Conservation (phyloP, 2,888 invertebrate species). For the Himalopsyche kuldschensis region DNA sequence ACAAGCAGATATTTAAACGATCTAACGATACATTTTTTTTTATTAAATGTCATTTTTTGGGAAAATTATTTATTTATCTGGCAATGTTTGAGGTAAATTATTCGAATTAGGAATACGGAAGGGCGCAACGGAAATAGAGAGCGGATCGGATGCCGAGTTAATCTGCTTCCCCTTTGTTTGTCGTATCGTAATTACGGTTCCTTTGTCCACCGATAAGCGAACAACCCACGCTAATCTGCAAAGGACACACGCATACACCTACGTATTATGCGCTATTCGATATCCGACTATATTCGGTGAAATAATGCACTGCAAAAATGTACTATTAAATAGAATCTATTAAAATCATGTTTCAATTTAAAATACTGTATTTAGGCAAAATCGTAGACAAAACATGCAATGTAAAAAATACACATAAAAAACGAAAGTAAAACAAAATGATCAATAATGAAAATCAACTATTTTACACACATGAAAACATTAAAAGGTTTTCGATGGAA, state of each 20-base stretch:
- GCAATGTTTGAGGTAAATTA: background rate
- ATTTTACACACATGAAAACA: too few relatives aligned
- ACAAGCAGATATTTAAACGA: background rate
- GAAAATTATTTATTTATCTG: background rate
- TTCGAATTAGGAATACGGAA: background rate
- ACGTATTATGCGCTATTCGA: background rate
- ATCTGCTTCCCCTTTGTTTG: background rate
- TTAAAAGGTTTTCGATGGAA: too few relatives aligned
- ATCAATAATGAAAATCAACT: too few relatives aligned
- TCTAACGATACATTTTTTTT: too few relatives aligned
- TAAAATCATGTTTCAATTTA: too few relatives aligned
- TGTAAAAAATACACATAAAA: too few relatives aligned
- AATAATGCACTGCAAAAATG: background rate
- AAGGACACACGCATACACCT: background rate
- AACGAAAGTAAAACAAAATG: too few relatives aligned
- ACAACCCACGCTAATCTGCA: slow-evolving; percentile 28
- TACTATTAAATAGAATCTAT: too few relatives aligned
- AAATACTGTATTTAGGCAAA: too few relatives aligned
- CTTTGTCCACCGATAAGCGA: slow-evolving; percentile 35
- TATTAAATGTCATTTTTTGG: background rate
- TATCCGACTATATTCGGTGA: background rate
- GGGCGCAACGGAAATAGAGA: background rate
- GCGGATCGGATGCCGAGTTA: background rate
- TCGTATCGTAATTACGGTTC: slow-evolving; percentile 28
- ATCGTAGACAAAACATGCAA: too few relatives aligned